Evolutionary conservation across 2,888 invertebrate genomes (phyloP).

Genomic region (Torymus texanus): DNA sequence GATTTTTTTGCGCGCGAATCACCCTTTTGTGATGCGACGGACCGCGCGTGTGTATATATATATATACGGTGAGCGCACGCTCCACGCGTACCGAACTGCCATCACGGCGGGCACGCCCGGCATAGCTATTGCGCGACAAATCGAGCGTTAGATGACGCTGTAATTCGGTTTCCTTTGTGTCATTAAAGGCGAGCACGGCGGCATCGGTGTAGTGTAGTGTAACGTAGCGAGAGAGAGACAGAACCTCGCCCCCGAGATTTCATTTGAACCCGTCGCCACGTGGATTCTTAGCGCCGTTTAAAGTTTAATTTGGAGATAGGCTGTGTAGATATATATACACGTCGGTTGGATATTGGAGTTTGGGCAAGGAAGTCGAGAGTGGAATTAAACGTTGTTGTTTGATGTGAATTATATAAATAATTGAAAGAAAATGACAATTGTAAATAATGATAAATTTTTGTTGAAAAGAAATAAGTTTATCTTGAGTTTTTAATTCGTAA

Average conservation of each 20-base stretch:
- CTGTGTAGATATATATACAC: no score
- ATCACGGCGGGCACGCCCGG: not conserved
- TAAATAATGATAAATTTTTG: no score
- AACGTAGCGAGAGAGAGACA: not conserved
- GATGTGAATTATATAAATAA: no score
- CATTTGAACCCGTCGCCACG: conserved; percentile 2
- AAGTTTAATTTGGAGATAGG: no score
- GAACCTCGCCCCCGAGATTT: not conserved
- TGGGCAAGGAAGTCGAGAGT: no score
- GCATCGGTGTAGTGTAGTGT: not conserved
- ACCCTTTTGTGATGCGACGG: conserved; percentile 48
- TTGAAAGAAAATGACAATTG: no score
- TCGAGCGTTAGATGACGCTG: conserved; percentile 56
- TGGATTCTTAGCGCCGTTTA: not conserved
- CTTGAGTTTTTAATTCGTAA: no score
- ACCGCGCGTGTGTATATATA: not conserved
- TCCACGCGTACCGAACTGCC: not conserved
- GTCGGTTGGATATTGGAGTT: no score
- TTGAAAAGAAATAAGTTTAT: no score
- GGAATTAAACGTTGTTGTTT: no score
- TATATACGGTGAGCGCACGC: not conserved
- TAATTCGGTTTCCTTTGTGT: conserved; percentile 52
- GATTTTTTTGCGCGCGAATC: conserved; percentile 52
- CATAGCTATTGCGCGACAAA: conserved; percentile 45
- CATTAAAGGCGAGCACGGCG: conserved; percentile 28